Percentiles rank a stretch among this genome's conserved stretches.
phyloP scores from a whole-genome alignment of 1,140 invertebrate genomes.

The Eupristina koningsbergeri region DNA sequence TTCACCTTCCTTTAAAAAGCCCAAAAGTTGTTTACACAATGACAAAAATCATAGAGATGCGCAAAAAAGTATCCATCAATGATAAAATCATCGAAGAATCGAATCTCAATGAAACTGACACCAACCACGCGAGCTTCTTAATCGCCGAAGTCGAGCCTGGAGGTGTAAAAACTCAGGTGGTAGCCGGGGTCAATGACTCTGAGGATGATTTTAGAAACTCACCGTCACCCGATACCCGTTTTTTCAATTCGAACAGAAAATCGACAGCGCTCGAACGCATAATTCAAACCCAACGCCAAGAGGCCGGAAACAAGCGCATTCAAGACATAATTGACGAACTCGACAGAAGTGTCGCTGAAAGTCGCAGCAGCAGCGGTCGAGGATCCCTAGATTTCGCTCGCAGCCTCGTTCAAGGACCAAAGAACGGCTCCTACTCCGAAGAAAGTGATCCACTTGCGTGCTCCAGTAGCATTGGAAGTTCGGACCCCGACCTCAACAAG shows the following conservation, averaged over 20 bases:
- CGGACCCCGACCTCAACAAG: constrained; percentile 32
- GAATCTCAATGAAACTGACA: neutral
- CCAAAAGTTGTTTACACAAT: constrained; percentile 9
- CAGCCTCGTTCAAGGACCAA: neutral
- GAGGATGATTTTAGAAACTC: neutral
- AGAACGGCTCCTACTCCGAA: neutral
- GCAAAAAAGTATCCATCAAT: neutral
- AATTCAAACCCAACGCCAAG: neutral
- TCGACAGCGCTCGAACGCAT: constrained; percentile 18
- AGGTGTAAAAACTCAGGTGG: neutral
- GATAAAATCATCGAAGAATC: neutral
- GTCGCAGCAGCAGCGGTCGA: neutral
- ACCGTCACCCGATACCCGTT: neutral
- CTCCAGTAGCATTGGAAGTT: neutral
- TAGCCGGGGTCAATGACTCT: neutral
- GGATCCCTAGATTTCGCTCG: constrained; percentile 6
- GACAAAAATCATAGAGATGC: constrained; percentile 24
- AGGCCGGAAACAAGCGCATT: constrained; percentile 1
- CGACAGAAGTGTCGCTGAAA: neutral
- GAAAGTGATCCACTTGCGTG: neutral
- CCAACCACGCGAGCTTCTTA: constrained; percentile 27
- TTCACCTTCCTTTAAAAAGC: neutral
- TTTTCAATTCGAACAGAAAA: constrained; percentile 22
- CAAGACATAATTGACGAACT: constrained; percentile 40
- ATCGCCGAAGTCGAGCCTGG: constrained; percentile 27